Conservation (phyloP, 2,888 invertebrate species). For the Patella ulyssiponensis region DNA sequence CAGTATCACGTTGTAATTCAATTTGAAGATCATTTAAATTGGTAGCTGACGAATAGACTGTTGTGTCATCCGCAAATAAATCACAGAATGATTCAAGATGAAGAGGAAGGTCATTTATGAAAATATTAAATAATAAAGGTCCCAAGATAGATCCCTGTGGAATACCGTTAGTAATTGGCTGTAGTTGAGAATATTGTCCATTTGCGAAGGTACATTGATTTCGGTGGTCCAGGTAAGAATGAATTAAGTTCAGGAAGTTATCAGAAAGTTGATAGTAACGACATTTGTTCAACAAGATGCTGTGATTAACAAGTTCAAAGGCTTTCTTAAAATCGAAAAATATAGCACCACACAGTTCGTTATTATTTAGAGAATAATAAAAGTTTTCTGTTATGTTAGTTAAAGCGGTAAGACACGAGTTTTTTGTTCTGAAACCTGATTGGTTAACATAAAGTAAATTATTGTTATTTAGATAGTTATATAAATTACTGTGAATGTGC, state of each 20-base stretch:
- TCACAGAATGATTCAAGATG: not conserved
- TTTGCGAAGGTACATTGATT: not conserved
- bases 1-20: not conserved
- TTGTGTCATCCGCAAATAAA: not conserved
- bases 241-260: not conserved
- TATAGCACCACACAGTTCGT: not conserved
- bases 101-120: not conserved
- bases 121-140: not conserved
- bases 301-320: not conserved
- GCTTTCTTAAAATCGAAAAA: not conserved
- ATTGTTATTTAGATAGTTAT: not conserved
- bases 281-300: not conserved
- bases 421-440: not conserved
- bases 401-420: not conserved
- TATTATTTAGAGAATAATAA: not conserved
- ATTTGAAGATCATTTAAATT: not conserved
- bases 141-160: not conserved
- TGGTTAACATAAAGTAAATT: slow-evolving; percentile 2
- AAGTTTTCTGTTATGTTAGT: not conserved
- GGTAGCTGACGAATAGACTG: not conserved
- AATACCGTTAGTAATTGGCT: not conserved
- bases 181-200: not conserved
- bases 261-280: not conserved
- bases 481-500: not conserved
- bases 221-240: not conserved